Evolutionary conservation across 2,113 vertebrate genomes (phyloP), one percentile per base, ranked within the genome.

Genomic region (Pollachius pollachius): DNA sequence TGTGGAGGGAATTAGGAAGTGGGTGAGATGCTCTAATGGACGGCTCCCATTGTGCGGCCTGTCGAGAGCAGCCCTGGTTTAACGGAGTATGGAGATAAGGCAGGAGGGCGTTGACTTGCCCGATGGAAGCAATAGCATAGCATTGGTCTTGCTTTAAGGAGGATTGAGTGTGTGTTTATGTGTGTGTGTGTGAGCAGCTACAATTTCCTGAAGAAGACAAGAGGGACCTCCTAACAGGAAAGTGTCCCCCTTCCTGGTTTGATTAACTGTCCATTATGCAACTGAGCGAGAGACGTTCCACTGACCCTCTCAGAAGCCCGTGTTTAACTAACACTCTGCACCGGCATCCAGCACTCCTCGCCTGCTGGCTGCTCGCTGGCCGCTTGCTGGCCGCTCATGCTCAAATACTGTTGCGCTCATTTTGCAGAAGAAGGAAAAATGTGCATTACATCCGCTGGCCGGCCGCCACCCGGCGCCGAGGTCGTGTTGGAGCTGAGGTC

Each of bases 251-350:
- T 3, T 58, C 18, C 6, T 21, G 3, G 4, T n/a, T 65, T 68
- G 76, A 80, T 83, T 76, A 72, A 75, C 67, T 21, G n/a, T 68
- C 67, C 69, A 56, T 72, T 60, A 58, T 70, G 48, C 52, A 65
- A 62, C 73, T 68, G 15, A 41, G 59, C 21, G 66, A 79, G 67
- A 77, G 72, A 72, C 78, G 64, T 84, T 82, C 78, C 83, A 69
- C 64, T 65, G 72, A 74, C 71, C 72, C 59, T 84, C 87, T 84
- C 78, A 79, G 79, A 82, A 82, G 79, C 65, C 18, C 64, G 15
- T 18, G 3, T 79, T 64, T 81, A 70, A 79, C 57, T 69, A 34
- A 37, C 67, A 41, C 60, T 9, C 3, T 83, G 80, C 78, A 83
- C 68, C 68, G 80, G 68, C 78, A 16, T 15, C 69, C 23, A 23